These are phyloP conservation scores for Eulithis testata DNA, from an alignment of 2,888 invertebrate genomes.

Conservation along the genomic window DNA sequence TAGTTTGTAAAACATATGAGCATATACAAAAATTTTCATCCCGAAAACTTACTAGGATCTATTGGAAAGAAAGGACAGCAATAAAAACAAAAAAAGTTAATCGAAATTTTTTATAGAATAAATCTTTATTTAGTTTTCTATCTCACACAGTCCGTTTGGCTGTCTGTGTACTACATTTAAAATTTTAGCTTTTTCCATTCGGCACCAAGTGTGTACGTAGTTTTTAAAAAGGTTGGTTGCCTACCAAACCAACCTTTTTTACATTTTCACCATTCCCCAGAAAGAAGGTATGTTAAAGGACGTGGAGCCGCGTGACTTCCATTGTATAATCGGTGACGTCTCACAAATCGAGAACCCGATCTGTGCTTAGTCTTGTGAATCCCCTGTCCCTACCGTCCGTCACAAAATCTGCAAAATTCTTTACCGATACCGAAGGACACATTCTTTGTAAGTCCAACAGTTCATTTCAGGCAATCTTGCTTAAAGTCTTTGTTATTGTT, in stretches of 20 bases:
- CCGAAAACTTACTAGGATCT: no score
- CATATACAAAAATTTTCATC: no score
- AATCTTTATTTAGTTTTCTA: no score
- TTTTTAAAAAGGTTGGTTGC: no score
- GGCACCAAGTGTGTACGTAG: no score
- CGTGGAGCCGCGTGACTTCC: constrained; percentile 78
- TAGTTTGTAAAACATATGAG: no score
- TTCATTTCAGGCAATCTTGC: constrained; percentile 63
- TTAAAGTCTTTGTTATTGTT: constrained; percentile 69
- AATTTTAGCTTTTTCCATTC: no score
- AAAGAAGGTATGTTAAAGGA: constrained; percentile 76
- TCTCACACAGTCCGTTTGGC: no score
- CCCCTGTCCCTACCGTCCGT: constrained; percentile 47
- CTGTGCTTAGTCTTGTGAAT: constrained; percentile 54
- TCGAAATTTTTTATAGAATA: no score
- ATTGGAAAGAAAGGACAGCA: no score
- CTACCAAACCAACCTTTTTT: constrained; percentile 8
- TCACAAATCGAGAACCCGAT: constrained; percentile 73
- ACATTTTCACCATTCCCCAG: constrained; percentile 62
- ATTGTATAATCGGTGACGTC: constrained; percentile 79
- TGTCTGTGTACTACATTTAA: no score
- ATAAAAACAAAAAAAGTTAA: no score
- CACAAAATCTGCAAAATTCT: constrained; percentile 79
- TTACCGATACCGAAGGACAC: constrained; percentile 66
- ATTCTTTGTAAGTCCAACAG: constrained; percentile 66